These are phyloP conservation scores for Petrophora chlorosata DNA, from an alignment of 2,888 invertebrate species.

Conservation along the genomic window DNA sequence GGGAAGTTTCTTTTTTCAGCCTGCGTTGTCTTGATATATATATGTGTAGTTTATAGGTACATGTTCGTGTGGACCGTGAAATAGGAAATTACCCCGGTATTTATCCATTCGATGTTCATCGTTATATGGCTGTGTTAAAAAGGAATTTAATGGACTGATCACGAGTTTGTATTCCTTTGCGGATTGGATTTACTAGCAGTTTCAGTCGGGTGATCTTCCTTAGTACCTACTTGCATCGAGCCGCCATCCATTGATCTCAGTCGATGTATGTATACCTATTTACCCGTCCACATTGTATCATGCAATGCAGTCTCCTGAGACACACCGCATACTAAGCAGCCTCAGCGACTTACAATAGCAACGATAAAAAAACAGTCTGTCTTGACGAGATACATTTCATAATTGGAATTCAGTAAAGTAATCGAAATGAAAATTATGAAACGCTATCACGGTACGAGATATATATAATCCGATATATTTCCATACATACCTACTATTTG, in stretches of 20 bases:
- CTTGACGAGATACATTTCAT: slow-evolving; percentile 47
- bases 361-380: slow-evolving; percentile 58
- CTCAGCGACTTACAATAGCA: slow-evolving; percentile 60
- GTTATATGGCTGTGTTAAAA: slow-evolving; percentile 49
- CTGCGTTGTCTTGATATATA: no score
- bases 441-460: not conserved
- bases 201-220: slow-evolving; percentile 40
- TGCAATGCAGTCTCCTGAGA: slow-evolving; percentile 47
- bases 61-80: slow-evolving; percentile 52
- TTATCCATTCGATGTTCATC: slow-evolving; percentile 54
- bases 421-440: slow-evolving; percentile 33
- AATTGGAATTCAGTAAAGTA: slow-evolving; percentile 41
- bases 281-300: slow-evolving; percentile 62
- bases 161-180: slow-evolving; percentile 44
- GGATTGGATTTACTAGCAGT: slow-evolving; percentile 47
- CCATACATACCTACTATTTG: no score
- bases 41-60: no score
- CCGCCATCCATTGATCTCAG: slow-evolving; percentile 54
- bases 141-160: slow-evolving; percentile 49
- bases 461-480: no score
- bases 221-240: slow-evolving; percentile 35
- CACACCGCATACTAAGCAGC: slow-evolving; percentile 64
- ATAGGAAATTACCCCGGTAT: slow-evolving; percentile 48
- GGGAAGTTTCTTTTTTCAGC: no score
- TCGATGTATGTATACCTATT: slow-evolving; percentile 49